Evolutionary conservation across 2,888 invertebrate genomes (phyloP), one percentile per base, ranked within the genome.

Genomic region (Allacma fusca): DNA sequence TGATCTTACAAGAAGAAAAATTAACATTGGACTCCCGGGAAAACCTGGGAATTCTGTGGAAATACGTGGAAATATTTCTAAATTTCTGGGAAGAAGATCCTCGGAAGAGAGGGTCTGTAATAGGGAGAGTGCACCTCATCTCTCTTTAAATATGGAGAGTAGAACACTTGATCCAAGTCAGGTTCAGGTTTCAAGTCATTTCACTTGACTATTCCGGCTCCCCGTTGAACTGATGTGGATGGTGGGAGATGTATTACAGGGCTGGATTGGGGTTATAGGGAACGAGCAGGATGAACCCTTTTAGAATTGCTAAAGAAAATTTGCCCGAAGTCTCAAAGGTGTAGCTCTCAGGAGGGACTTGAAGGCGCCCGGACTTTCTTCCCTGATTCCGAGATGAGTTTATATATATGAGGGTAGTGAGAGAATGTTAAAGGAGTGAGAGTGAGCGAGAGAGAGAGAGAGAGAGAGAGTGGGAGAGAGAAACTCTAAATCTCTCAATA

Each of bases 401-500:
- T 50, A n/a, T 50, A 13, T 50, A 50, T 19, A n/a, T 50, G 16
- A 9, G 16, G 26, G 70, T 1, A 16, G 21, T 70, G 21, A 24
- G 24, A 34, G 21, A 24, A 21, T n/a, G 16, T 23, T 19, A 7
- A 9, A 62, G 13, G 16, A 12, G 26, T n/a, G 19, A n/a, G 34
- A 29, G 26, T 21, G 65, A 0, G 24, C n/a, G n/a, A n/a, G n/a
- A n/a, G n/a, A n/a, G n/a, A n/a, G n/a, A n/a, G n/a, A n/a, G n/a
- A n/a, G n/a, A n/a, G 73, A 77, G 34, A 62, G 77, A 59, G 40
- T 7, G 13, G 29, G 59, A 44, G 50, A 44, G 21, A 65, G 72
- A 59, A 71, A 78, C 70, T 78, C 62, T 57, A 81, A 80, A 79
- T 80, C 81, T 81, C 81, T 81, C 81, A 80, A 81, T 81, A 81